Conservation (phyloP, 2,797 vertebrate genomes). For the Decapterus maruadsi region DNA sequence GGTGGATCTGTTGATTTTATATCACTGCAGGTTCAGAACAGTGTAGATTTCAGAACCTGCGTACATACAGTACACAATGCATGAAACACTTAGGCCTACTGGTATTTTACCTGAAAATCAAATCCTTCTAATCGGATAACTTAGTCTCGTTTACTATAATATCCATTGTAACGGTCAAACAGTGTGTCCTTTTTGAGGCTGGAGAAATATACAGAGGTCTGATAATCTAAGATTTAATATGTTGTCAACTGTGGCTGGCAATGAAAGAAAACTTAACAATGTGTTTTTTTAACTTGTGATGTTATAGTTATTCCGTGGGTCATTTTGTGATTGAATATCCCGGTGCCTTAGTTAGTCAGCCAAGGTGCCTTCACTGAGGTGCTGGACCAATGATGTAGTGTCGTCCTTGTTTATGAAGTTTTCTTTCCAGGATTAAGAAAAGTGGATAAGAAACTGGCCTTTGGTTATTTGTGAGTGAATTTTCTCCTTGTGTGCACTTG, state of each 20-base stretch:
- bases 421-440: background rate
- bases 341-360: background rate
- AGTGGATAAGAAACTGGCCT: background rate
- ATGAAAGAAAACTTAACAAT: background rate
- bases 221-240: too few species aligned
- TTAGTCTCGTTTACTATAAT: too few species aligned
- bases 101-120: background rate
- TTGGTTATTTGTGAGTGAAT: conserved; percentile 2
- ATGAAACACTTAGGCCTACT: background rate
- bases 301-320: background rate
- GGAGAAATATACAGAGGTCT: background rate
- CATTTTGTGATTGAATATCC: background rate
- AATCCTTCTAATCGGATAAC: background rate
- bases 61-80: too few species aligned
- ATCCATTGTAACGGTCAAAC: too few species aligned
- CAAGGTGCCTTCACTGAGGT: background rate
- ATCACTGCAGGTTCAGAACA: too few species aligned
- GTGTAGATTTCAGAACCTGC: too few species aligned
- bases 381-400: background rate
- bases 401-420: background rate
- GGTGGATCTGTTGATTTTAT: too few species aligned
- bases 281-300: background rate
- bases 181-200: background rate
- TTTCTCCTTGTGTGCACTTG: background rate
- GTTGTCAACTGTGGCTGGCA: too few species aligned